Evolutionary conservation across 2,888 invertebrate genomes (phyloP).

Genomic region (Eulithis testata): DNA sequence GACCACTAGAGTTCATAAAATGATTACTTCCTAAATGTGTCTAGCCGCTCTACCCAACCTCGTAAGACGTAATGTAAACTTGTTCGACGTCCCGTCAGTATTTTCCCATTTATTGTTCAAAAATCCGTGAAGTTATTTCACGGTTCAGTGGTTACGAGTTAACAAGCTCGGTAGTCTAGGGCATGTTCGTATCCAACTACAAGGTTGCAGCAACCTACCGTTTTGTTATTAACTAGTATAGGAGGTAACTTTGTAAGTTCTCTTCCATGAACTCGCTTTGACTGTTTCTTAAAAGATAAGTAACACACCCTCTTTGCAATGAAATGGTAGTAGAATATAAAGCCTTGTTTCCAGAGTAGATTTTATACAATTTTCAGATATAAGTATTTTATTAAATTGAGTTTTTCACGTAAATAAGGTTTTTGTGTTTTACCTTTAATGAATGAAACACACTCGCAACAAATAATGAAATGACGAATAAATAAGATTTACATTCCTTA

Average conservation of each 20-base stretch:
- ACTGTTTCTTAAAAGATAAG: background rate
- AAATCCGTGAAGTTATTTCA: constrained; percentile 43
- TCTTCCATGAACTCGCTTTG: constrained; percentile 1
- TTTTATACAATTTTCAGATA: too few relatives aligned
- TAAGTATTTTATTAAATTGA: too few relatives aligned
- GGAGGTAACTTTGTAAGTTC: background rate
- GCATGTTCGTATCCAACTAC: constrained; percentile 32
- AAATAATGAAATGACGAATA: too few relatives aligned
- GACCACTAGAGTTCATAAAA: background rate
- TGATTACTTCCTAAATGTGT: background rate
- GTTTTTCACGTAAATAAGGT: too few relatives aligned
- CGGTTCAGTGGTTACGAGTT: constrained; percentile 38
- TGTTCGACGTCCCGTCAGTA: constrained; percentile 33
- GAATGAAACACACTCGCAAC: too few relatives aligned
- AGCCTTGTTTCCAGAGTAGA: too few relatives aligned
- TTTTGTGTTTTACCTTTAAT: too few relatives aligned
- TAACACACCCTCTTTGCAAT: background rate
- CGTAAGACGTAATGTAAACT: constrained; percentile 10
- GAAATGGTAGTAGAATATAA: background rate
- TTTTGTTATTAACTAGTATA: constrained; percentile 26
- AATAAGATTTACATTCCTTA: background rate
- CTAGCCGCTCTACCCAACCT: constrained; percentile 3
- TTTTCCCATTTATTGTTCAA: constrained; percentile 41
- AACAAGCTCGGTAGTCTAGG: constrained; percentile 37
- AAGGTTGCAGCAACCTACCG: constrained; percentile 24